phyloP scores from a whole-genome alignment of 2,113 vertebrate genomes.

The Euleptes europaea region DNA sequence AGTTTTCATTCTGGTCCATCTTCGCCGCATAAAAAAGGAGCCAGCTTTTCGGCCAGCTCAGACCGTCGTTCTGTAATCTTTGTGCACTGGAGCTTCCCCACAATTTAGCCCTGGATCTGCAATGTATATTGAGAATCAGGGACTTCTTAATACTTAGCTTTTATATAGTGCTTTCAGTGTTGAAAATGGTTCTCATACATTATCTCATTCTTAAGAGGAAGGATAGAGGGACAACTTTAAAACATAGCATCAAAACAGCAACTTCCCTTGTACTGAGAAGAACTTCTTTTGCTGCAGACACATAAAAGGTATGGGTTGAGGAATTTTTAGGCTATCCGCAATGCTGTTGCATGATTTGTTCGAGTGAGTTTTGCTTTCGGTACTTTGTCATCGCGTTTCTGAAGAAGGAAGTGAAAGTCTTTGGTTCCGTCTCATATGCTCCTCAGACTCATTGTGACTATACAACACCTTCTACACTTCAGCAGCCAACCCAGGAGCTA shows the following conservation, averaged over 20 bases:
- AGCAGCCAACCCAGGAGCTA: constrained; percentile 61
- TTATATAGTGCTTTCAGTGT: too few species aligned
- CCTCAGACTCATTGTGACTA: background rate
- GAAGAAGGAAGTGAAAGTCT: background rate
- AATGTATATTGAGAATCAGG: too few species aligned
- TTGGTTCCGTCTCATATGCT: constrained; percentile 5
- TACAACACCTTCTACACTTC: background rate
- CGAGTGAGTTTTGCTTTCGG: background rate
- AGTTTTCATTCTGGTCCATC: too few species aligned
- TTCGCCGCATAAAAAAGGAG: too few species aligned
- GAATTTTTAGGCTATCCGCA: background rate
- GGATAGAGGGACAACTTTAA: background rate
- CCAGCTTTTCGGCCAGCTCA: too few species aligned
- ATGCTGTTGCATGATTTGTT: background rate
- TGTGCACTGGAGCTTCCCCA: too few species aligned
- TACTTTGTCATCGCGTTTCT: background rate
- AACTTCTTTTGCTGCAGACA: background rate
- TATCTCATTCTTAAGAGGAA: background rate
- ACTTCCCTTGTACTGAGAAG: background rate
- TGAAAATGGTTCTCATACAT: too few species aligned
- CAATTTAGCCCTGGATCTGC: too few species aligned
- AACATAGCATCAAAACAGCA: background rate
- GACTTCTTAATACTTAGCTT: background rate
- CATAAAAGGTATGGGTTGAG: background rate
- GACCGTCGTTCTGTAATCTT: too few species aligned